phyloP scores from a whole-genome alignment of 1,140 invertebrate genomes.

The Pogonognathellus flavescens region DNA sequence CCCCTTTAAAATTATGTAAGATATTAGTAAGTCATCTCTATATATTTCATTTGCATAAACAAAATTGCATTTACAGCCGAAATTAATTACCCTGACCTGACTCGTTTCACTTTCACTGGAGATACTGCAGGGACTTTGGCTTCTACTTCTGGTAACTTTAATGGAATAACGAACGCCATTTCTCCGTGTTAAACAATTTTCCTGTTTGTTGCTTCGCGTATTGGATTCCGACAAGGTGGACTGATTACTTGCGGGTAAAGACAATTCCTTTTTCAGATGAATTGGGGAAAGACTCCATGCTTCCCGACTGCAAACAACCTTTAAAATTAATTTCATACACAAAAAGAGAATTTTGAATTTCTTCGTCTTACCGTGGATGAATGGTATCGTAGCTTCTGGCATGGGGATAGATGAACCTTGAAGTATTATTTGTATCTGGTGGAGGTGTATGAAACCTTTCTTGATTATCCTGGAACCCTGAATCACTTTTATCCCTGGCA shows the following conservation, averaged over 20 bases:
- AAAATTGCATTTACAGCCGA: conserved; percentile 22
- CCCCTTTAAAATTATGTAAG: conserved; percentile 52
- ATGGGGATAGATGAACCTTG: neutral
- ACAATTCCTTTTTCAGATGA: neutral
- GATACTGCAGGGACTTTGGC: conserved; percentile 54
- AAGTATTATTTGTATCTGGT: too few relatives aligned
- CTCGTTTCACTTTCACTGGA: conserved; percentile 64
- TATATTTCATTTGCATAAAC: neutral
- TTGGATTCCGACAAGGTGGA: neutral
- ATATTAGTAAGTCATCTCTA: conserved; percentile 26
- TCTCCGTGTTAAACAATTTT: conserved; percentile 7
- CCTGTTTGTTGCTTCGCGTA: neutral
- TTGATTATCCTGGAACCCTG: conserved; percentile 10
- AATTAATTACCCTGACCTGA: conserved; percentile 38
- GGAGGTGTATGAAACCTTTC: neutral
- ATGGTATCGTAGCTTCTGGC: neutral
- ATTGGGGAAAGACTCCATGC: neutral
- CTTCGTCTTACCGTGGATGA: neutral
- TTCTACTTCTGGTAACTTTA: conserved; percentile 23
- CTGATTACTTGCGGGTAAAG: neutral
- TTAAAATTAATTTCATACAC: too few relatives aligned
- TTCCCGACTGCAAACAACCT: neutral
- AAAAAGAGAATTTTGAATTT: too few relatives aligned
- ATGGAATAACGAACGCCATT: conserved; percentile 58
- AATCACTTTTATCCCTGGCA: conserved; percentile 29